Evolutionary conservation across 2,888 invertebrate genomes (phyloP).

Genomic region (Nomada goodeniana): DNA sequence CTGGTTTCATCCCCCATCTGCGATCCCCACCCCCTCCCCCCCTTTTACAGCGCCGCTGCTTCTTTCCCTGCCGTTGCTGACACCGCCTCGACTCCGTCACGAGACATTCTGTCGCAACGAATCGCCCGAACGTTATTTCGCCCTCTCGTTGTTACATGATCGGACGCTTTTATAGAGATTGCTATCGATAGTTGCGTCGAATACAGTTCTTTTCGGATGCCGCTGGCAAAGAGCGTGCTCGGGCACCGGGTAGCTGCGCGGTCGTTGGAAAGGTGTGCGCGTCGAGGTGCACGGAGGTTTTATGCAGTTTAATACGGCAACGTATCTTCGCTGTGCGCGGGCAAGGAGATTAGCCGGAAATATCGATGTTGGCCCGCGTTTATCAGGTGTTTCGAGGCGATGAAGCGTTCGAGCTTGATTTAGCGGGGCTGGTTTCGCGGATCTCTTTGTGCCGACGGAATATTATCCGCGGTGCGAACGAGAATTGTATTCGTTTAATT

Average conservation of each 20-base stretch:
- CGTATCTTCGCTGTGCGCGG: background rate
- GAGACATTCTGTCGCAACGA: no score
- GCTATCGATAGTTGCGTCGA: no score
- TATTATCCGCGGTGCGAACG: background rate
- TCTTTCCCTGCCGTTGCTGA: no score
- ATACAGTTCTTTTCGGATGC: no score
- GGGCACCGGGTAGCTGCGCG: background rate
- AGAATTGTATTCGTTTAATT: background rate
- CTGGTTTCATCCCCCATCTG: constrained; percentile 4
- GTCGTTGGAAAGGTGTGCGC: background rate
- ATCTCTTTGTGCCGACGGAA: background rate
- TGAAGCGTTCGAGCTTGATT: background rate
- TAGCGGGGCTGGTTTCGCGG: background rate
- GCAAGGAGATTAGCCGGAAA: constrained; percentile 17
- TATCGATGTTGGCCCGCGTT: constrained; percentile 20
- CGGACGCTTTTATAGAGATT: no score
- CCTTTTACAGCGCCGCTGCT: background rate
- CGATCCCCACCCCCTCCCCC: background rate
- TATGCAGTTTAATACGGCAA: background rate
- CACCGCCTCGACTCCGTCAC: no score
- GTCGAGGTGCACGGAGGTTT: background rate
- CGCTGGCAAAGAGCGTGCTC: no score
- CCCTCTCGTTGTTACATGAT: no score
- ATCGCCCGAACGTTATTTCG: no score
- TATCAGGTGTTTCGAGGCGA: constrained; percentile 5